These are phyloP conservation scores for Drosophila baimaii DNA, from an alignment of 1,140 invertebrate species.

Conservation along the genomic window DNA sequence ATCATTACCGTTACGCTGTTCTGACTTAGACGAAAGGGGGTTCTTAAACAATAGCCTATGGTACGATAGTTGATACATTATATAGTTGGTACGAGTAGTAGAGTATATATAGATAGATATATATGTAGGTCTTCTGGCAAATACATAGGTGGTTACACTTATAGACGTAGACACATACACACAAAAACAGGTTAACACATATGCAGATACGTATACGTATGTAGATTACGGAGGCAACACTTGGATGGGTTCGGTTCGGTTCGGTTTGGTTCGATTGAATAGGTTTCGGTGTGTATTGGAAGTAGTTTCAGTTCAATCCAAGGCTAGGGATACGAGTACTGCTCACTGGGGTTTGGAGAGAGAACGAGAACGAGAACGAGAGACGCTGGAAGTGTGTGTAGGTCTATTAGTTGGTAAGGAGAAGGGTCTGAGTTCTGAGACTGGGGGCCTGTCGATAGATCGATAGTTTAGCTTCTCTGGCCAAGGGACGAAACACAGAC, in stretches of 20 bases:
- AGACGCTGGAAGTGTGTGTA: constrained; percentile 1
- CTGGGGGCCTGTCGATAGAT: constrained; percentile 5
- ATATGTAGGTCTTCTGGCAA: constrained; percentile 37
- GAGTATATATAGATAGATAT: constrained; percentile 20
- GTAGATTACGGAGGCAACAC: constrained; percentile 22
- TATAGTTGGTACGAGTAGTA: constrained; percentile 43
- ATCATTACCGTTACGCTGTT: constrained; percentile 8
- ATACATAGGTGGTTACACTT: constrained; percentile 50
- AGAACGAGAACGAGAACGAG: constrained; percentile 1
- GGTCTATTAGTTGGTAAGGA: constrained; percentile 4
- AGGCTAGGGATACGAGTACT: constrained; percentile 25
- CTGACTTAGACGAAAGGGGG: constrained; percentile 41
- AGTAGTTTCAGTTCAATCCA: constrained; percentile 55
- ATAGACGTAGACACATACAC: constrained; percentile 52
- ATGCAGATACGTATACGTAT: constrained; percentile 40
- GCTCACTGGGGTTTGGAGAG: constrained; percentile 9
- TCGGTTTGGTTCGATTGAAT: constrained; percentile 16
- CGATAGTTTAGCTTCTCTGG: no score
- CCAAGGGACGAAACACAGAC: constrained; percentile 6
- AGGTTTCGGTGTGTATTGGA: constrained; percentile 31
- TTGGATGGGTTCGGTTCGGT: constrained; percentile 1
- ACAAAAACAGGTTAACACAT: constrained; percentile 56
- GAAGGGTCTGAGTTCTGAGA: not conserved
- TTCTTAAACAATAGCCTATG: constrained; percentile 48
- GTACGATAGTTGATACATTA: constrained; percentile 45